Conservation (phyloP, 2,113 vertebrate species). For the Albula glossodonta region DNA sequence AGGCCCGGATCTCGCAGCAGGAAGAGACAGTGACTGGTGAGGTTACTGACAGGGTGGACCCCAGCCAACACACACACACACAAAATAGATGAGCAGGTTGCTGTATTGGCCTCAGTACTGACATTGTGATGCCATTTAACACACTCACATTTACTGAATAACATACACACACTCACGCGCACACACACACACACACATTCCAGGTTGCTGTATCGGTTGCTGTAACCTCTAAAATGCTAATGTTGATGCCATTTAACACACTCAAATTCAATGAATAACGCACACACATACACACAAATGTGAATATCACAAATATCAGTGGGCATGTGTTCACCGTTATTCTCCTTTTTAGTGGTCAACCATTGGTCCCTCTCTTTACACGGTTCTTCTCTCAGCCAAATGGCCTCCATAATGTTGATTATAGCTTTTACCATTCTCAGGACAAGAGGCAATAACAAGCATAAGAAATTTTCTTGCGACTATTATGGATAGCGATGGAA, state of each 20-base stretch:
- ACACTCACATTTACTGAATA: neutral
- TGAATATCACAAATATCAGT: too few species aligned
- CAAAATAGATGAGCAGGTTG: neutral
- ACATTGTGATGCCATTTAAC: too few species aligned
- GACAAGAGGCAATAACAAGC: too few species aligned
- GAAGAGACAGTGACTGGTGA: neutral
- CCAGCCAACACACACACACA: neutral
- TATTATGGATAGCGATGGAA: neutral
- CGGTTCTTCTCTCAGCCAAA: too few species aligned
- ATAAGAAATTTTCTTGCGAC: neutral
- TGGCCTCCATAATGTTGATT: too few species aligned
- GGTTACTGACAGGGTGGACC: neutral
- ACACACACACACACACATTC: neutral
- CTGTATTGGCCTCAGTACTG: neutral
- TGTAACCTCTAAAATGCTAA: too few species aligned
- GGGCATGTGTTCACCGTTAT: too few species aligned
- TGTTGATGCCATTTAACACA: neutral
- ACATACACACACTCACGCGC: neutral
- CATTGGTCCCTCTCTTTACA: too few species aligned
- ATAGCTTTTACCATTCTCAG: too few species aligned
- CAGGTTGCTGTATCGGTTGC: too few species aligned
- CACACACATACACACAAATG: too few species aligned
- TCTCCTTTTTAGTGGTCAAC: too few species aligned
- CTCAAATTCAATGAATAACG: neutral
- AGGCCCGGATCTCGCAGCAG: neutral